phyloP scores from a whole-genome alignment of 53 echinoderm and acorn worm species.

The Zoroaster sp. region DNA sequence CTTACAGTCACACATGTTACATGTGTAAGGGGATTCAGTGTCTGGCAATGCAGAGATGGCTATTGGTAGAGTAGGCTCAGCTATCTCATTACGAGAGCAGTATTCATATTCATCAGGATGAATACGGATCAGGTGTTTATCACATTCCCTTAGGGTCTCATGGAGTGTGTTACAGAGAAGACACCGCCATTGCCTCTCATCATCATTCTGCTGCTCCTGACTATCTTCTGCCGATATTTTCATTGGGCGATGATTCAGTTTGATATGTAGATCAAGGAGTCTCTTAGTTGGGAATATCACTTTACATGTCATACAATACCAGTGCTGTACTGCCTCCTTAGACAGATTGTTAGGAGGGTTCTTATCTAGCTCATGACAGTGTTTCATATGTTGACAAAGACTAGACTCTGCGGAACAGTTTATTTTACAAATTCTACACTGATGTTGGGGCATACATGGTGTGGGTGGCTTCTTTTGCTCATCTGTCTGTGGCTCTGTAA shows the following conservation, averaged over 20 bases:
- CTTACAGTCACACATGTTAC: slow-evolving; percentile 41
- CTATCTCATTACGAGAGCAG: slow-evolving; percentile 21
- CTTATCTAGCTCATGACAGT: not conserved
- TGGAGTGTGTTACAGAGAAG: slow-evolving; percentile 41
- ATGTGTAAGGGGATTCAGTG: slow-evolving; percentile 21
- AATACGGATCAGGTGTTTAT: slow-evolving; percentile 1
- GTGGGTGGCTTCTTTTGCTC: not conserved
- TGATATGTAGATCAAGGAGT: slow-evolving; percentile 33
- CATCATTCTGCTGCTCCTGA: not conserved
- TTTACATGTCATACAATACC: slow-evolving; percentile 49
- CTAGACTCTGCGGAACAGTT: not conserved
- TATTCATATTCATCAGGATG: slow-evolving; percentile 53
- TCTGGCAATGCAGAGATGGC: slow-evolving; percentile 1
- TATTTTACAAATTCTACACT: not conserved
- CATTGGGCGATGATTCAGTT: slow-evolving; percentile 39
- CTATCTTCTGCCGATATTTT: not conserved
- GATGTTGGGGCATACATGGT: not conserved
- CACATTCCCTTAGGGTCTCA: slow-evolving; percentile 25
- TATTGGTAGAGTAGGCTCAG: slow-evolving; percentile 10
- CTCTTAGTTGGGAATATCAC: slow-evolving; percentile 36
- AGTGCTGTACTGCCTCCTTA: slow-evolving; percentile 13
- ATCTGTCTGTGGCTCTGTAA: not conserved
- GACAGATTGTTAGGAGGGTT: not conserved
- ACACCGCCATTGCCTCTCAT: slow-evolving; percentile 37
- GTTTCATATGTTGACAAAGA: not conserved